Conservation (phyloP, 2,113 vertebrate species). For the Notarius lentiginosus region DNA sequence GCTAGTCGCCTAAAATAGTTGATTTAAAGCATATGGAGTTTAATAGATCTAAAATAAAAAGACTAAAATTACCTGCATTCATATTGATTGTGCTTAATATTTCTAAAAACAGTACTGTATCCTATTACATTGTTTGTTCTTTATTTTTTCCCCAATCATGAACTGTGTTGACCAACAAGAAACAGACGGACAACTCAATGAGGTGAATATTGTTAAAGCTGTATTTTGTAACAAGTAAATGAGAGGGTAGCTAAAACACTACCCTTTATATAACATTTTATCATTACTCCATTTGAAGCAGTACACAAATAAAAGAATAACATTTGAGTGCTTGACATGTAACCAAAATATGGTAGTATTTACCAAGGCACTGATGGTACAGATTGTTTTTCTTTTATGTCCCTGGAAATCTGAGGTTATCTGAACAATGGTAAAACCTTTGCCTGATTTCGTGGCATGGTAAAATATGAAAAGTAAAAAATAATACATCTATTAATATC, state of each 20-base stretch:
- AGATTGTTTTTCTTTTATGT: slow-evolving; percentile 65
- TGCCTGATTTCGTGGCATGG: slow-evolving; percentile 60
- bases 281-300: slow-evolving; percentile 88
- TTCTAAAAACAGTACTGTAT: background rate
- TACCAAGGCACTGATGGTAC: slow-evolving; percentile 85
- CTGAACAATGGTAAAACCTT: slow-evolving; percentile 63
- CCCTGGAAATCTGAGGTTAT: slow-evolving; percentile 72
- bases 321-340: slow-evolving; percentile 78
- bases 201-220: slow-evolving; percentile 56
- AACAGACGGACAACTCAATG: slow-evolving; percentile 51
- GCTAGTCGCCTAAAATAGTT: background rate
- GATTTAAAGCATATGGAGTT: background rate
- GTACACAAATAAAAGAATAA: slow-evolving; percentile 78
- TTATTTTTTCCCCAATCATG: background rate
- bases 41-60: background rate
- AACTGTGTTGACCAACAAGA: background rate
- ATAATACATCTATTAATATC: slow-evolving; percentile 32
- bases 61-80: background rate
- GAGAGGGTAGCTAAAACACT: slow-evolving; percentile 97
- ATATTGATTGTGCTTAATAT: background rate
- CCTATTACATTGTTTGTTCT: background rate
- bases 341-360: slow-evolving; percentile 86
- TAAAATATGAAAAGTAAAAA: slow-evolving; percentile 59
- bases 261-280: slow-evolving; percentile 78
- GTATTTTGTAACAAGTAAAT: slow-evolving; percentile 77